Conservation (phyloP, 2,113 vertebrate genomes). For the Anas platyrhynchos region DNA sequence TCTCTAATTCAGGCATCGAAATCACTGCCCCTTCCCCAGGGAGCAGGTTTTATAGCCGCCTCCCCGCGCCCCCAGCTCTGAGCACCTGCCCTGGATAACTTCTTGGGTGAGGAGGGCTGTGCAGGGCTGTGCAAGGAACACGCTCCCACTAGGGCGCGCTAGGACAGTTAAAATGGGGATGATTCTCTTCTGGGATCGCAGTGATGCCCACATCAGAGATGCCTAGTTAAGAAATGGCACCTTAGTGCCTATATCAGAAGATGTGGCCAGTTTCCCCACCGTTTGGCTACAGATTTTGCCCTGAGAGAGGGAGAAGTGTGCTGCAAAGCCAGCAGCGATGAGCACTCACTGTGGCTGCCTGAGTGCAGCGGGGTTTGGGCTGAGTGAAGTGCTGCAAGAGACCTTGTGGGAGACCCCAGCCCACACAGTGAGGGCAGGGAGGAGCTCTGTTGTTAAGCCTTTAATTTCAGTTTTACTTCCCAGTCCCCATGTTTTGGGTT, state of each 20-base stretch:
- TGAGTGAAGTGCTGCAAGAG: not conserved
- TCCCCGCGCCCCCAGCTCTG: not conserved
- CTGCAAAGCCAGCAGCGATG: not conserved
- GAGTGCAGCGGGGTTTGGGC: not conserved
- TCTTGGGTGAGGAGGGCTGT: not conserved
- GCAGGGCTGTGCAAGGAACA: not conserved
- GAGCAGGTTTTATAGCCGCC: not conserved
- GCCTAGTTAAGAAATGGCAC: not conserved
- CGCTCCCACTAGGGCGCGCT: slow-evolving; percentile 60
- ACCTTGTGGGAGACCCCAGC: not conserved
- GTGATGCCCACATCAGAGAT: not conserved
- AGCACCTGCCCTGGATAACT: fast-evolving
- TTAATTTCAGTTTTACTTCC: not conserved
- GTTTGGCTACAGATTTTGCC: not conserved
- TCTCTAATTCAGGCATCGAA: not conserved
- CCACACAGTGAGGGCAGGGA: not conserved
- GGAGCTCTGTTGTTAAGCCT: not conserved
- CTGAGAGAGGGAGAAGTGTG: not conserved
- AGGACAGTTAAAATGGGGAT: not conserved
- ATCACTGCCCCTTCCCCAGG: not conserved
- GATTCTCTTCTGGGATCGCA: not conserved
- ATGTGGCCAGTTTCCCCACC: not conserved
- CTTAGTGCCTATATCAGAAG: not conserved
- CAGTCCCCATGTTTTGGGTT: not conserved
- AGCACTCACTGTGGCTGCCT: not conserved